Percentiles rank a stretch among this genome's conserved stretches.
These are phyloP conservation scores for Drosophila funebris DNA, from an alignment of 1,140 invertebrate species.

Conservation along the genomic window DNA sequence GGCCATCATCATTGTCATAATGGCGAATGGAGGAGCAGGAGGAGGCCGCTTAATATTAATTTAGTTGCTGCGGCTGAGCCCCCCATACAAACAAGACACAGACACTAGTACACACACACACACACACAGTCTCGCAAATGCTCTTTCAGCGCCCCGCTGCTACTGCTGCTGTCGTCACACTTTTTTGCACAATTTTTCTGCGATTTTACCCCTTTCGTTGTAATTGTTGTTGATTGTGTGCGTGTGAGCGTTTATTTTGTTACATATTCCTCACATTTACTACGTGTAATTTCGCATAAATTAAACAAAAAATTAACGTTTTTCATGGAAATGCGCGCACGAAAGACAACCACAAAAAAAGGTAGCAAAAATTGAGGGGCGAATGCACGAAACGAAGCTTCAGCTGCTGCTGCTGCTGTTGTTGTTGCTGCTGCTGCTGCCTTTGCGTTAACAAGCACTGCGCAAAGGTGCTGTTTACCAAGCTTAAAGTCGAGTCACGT, in stretches of 20 bases:
- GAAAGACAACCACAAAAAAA: conserved; percentile 50
- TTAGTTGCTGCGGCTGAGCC: too few relatives aligned
- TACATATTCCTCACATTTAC: conserved; percentile 48
- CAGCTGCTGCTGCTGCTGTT: conserved; percentile 1
- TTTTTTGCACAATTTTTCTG: conserved; percentile 75
- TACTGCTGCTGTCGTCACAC: conserved; percentile 54
- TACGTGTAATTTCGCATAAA: conserved; percentile 55
- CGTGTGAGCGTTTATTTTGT: conserved; percentile 35
- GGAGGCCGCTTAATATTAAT: conserved; percentile 66
- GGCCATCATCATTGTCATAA: conserved; percentile 55
- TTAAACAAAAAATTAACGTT: conserved; percentile 55
- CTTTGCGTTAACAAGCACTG: conserved; percentile 18
- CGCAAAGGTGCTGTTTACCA: conserved; percentile 15
- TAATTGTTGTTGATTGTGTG: conserved; percentile 21
- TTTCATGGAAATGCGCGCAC: conserved; percentile 55
- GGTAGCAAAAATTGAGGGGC: conserved; percentile 25
- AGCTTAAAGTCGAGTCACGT: conserved; percentile 43
- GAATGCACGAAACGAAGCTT: conserved; percentile 40
- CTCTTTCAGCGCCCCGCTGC: conserved; percentile 23
- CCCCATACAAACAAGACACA: too few relatives aligned
- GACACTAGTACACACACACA: conserved; percentile 32
- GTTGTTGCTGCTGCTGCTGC: conserved; percentile 11
- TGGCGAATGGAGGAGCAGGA: conserved; percentile 35
- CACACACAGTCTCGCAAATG: conserved; percentile 36
- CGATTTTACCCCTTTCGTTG: conserved; percentile 33